Evolutionary conservation across 1,140 invertebrate genomes (phyloP), one percentile per base, ranked within the genome.

Genomic region (Eupristina koningsbergeri): DNA sequence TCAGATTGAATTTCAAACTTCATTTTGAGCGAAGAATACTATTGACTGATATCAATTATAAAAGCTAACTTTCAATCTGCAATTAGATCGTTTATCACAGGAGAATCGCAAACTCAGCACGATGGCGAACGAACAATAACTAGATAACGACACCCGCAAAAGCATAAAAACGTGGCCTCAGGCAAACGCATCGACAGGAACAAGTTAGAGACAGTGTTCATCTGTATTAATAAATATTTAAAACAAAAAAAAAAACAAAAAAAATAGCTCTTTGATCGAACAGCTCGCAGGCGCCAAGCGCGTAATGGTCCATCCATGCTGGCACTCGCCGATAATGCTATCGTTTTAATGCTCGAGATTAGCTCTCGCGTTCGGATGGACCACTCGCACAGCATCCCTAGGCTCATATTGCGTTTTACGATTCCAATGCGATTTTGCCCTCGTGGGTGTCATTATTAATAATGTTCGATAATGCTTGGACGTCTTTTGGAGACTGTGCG

Each of bases 311-410:
- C 19, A 26, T 58, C 26, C 19, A 9, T 26, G 3, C 22, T 26
- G 53, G 36, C 29, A n/a, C 3, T 26, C 64, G 31, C 13, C 64
- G 78, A 80, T 80, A 80, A 80, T 80, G 64, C 45, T 80, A 80
- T 69, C 78, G 47, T 31, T 74, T 74, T 74, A 73, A 61, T 74
- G 71, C 67, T 22, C 22, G 67, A 81, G 50, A 81, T 81, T 80
- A 69, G 78, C 78, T 17, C 41, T 47, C 9, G 26, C 22, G 22
- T 58, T 26, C 13, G 19, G 64, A 26, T 50, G n/a, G n/a, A n/a
- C n/a, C n/a, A n/a, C n/a, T n/a, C n/a, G n/a, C n/a, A n/a, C 47
- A 17, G 15, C 53, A 61, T 15, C 61, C 31, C 78, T 31, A 41
- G 61, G 58, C 61, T 13, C 77, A 31, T 79, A 19, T 79, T 47